Conservation (phyloP, 1,140 invertebrate species). For the Glomeris maerens region DNA sequence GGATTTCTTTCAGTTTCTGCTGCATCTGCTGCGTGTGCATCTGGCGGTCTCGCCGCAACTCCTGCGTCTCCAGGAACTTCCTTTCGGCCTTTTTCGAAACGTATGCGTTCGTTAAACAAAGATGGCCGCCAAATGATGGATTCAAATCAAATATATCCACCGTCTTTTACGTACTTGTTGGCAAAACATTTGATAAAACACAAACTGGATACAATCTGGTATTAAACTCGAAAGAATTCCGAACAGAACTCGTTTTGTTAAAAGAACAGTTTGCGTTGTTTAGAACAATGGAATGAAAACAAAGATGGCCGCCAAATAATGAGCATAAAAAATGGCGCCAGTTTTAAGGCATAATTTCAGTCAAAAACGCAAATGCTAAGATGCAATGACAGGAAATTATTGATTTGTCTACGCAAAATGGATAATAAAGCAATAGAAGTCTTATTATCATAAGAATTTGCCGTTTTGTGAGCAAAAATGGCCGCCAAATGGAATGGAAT, state of each 20-base stretch:
- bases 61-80: conserved; percentile 44
- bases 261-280: neutral
- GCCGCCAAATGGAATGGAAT: too few relatives aligned
- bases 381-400: too few relatives aligned
- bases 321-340: too few relatives aligned
- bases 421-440: neutral
- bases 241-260: neutral
- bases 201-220: conserved; percentile 12
- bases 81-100: conserved; percentile 42
- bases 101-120: too few relatives aligned
- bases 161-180: neutral
- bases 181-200: conserved; percentile 2
- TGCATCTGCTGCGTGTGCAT: conserved; percentile 40
- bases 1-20: conserved; percentile 44
- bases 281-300: too few relatives aligned
- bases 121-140: too few relatives aligned
- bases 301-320: too few relatives aligned
- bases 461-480: too few relatives aligned
- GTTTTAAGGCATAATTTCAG: too few relatives aligned
- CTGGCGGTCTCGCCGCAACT: conserved; percentile 41
- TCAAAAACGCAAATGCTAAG: too few relatives aligned
- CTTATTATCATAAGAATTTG: neutral
- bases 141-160: conserved; percentile 33
- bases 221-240: conserved; percentile 1
- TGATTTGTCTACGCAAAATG: too few relatives aligned